These are phyloP conservation scores for Coecobrya sp. DNA, from an alignment of 2,888 invertebrate genomes.

Conservation along the genomic window DNA sequence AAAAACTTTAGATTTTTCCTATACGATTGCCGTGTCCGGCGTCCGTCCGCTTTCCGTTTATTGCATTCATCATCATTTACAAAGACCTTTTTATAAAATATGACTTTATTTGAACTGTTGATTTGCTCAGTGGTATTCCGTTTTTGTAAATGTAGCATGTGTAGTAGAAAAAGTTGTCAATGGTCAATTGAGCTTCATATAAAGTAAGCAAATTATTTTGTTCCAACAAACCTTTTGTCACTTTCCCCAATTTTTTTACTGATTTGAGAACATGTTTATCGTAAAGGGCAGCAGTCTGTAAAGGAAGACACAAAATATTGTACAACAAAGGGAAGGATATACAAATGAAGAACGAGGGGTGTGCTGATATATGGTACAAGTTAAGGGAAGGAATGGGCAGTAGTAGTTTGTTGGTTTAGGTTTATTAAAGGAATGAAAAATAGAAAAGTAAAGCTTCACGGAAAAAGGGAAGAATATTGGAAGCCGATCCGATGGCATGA, in stretches of 20 bases:
- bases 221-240: slow-evolving; percentile 56
- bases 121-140: not conserved
- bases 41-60: no score
- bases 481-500: slow-evolving; percentile 59
- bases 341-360: not conserved
- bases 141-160: not conserved
- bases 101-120: not conserved
- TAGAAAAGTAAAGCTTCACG: not conserved
- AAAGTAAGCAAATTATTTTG: slow-evolving; percentile 43
- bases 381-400: not conserved
- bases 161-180: slow-evolving; percentile 10
- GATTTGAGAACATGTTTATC: no score
- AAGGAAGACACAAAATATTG: not conserved
- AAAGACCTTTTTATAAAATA: not conserved
- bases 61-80: not conserved
- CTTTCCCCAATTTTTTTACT: slow-evolving; percentile 36
- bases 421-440: slow-evolving; percentile 32
- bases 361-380: not conserved
- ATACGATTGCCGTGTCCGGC: not conserved
- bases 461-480: not conserved
- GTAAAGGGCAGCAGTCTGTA: not conserved
- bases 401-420: not conserved
- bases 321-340: not conserved
- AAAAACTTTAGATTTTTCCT: slow-evolving; percentile 3
- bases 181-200: slow-evolving; percentile 59